Conservation (phyloP, 64 coral and sea anemone genomes). For the Stylophora pistillata region DNA sequence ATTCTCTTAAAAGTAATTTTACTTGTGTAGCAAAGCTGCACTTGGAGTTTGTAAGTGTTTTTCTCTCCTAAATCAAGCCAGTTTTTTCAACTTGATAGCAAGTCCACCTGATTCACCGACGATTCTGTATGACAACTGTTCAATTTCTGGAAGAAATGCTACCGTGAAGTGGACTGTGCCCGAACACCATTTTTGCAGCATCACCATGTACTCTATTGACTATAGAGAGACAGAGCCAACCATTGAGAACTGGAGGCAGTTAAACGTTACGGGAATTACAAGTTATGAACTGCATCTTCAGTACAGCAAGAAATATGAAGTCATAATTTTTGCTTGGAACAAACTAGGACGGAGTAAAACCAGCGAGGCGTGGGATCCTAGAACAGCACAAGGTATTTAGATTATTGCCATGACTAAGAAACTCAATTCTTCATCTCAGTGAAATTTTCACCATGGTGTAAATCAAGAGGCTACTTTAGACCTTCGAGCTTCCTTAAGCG, state of each 20-base stretch:
- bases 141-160: neutral
- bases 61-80: no score
- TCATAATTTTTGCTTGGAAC: neutral
- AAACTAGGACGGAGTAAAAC: neutral
- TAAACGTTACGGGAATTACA: neutral
- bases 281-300: slow-evolving; percentile 20
- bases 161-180: neutral
- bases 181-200: neutral
- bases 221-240: neutral
- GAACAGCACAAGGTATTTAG: neutral
- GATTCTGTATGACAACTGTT: neutral
- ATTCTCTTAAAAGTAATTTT: no score
- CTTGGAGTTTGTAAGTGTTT: no score
- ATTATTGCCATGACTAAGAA: neutral
- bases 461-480: no score
- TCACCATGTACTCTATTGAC: neutral
- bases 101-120: neutral
- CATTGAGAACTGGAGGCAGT: neutral
- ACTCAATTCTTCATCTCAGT: no score
- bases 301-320: neutral
- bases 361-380: neutral
- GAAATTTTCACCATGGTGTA: no score
- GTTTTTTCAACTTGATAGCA: neutral
- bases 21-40: no score
- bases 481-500: no score